Conservation (phyloP, 2,888 invertebrate species). For the Dorcus parallelipipedus region DNA sequence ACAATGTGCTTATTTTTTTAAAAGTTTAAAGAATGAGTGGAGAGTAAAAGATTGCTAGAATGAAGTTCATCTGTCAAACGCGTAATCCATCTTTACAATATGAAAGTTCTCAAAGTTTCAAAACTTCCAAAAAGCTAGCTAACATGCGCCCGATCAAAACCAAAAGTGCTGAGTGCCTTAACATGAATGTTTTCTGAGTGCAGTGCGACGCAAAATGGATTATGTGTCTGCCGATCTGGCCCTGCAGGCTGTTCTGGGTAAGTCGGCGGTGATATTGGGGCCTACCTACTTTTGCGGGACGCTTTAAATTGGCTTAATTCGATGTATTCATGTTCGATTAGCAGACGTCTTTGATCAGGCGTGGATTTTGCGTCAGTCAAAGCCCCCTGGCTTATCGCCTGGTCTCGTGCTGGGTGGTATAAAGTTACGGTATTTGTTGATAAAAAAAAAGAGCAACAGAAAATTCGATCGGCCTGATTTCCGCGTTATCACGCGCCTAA, state of each 20-base stretch:
- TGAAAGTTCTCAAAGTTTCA: slow-evolving; percentile 15
- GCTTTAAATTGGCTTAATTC: slow-evolving; percentile 11
- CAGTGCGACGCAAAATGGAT: slow-evolving; percentile 36
- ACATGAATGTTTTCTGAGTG: slow-evolving; percentile 7
- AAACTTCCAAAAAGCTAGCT: slow-evolving; percentile 2
- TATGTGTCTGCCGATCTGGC: slow-evolving; percentile 41
- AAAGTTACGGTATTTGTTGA: background rate
- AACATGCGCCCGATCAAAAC: background rate
- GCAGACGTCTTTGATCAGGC: background rate
- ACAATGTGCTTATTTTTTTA: background rate
- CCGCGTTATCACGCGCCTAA: too few relatives aligned
- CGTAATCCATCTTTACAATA: slow-evolving; percentile 15
- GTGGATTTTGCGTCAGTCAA: background rate
- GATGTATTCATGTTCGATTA: background rate
- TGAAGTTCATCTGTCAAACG: slow-evolving; percentile 4
- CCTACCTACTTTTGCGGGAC: slow-evolving; percentile 13
- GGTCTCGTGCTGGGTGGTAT: slow-evolving; percentile 4
- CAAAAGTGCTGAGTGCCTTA: background rate
- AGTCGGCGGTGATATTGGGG: slow-evolving; percentile 21
- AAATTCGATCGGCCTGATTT: too few relatives aligned
- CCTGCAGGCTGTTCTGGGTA: slow-evolving; percentile 43
- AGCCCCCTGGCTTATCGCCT: background rate
- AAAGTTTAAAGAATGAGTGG: too few relatives aligned
- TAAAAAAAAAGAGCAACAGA: too few relatives aligned
- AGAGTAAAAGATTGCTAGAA: background rate